These are phyloP conservation scores for Ethmia dodecea DNA, from an alignment of 2,888 invertebrate species.

Conservation along the genomic window DNA sequence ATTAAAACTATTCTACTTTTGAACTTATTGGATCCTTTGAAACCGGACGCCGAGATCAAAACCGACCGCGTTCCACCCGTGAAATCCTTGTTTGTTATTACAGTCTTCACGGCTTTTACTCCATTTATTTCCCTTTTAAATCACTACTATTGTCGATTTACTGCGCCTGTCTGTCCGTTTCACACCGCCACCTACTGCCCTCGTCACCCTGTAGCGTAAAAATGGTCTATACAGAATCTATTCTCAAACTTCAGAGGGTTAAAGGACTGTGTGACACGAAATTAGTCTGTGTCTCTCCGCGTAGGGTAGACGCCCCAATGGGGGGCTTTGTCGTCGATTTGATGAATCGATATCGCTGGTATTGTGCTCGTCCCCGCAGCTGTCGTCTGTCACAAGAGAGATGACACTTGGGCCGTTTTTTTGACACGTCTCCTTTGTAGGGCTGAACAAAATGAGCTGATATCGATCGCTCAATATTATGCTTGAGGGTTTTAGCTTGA, in stretches of 20 bases:
- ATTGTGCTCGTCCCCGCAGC: conserved; percentile 65
- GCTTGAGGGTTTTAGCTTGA: conserved; percentile 55
- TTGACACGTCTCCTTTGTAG: no score
- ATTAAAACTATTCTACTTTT: conserved; percentile 20
- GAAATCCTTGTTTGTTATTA: conserved; percentile 71
- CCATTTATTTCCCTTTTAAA: conserved; percentile 70
- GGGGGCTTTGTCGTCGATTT: conserved; percentile 52
- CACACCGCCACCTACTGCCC: conserved; percentile 38
- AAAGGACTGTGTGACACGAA: conserved; percentile 9
- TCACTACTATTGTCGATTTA: conserved; percentile 64
- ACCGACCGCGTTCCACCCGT: conserved; percentile 52
- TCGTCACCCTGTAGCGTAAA: conserved; percentile 33
- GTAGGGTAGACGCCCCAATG: conserved; percentile 54
- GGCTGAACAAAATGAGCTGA: conserved; percentile 64
- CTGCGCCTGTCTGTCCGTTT: conserved; percentile 58
- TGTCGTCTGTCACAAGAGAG: conserved; percentile 66
- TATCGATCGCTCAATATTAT: conserved; percentile 72
- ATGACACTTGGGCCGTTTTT: conserved; percentile 68
- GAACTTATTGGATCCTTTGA: conserved; percentile 26
- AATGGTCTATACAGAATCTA: conserved; percentile 10
- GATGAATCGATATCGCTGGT: conserved; percentile 63
- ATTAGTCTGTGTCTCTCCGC: conserved; percentile 43
- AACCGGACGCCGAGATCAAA: conserved; percentile 45
- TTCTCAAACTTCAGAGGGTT: conserved; percentile 22
- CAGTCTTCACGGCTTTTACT: conserved; percentile 62